Evolutionary conservation across 2,113 vertebrate species (phyloP), one percentile per base, ranked within the genome.

Genomic region (Phocoena phocoena): DNA sequence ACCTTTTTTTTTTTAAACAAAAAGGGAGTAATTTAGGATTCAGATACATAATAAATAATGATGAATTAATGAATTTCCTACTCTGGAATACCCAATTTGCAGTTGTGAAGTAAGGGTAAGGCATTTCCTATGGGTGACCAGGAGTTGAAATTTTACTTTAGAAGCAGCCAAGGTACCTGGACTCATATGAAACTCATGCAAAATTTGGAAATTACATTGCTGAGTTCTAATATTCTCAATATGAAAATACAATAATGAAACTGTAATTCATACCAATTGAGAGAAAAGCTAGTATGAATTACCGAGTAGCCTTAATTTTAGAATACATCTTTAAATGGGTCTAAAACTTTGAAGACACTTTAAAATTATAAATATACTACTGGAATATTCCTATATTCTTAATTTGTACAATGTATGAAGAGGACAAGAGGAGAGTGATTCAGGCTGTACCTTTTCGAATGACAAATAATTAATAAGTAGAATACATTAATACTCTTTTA

Each of bases 21-120:
- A 62, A 88, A 91, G 31, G 41, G 76, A 84, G 20, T 94, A 95
- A 97, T 97, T 93, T 95, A 91, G 71, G 71, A 90, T 67, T 84
- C 71, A 77, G 21, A 17, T 92, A 80, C 41, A 70, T 93, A 96
- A 76, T 93, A 87, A 97, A 77, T 93, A 88, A 74, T 81, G 65
- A 65, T 68, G 63, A 79, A 93, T 97, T 53, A 89, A 74, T 95
- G 53, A 86, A 76, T 74, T 63, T 90, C 5, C 60, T 76, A 31
- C 85, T 92, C 44, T 71, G 18, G 53, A 90, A 73, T 96, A 95
- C 23, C 47, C 68, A 58, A 9, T 76, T 95, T 83, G 60, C 74
- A 90, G 18, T 81, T 83, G 70, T 9, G 82, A 47, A 95, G 7
- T 84, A 63, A 94, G 41, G 21, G 25, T 60, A 47, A 70, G n/a